phyloP scores from a whole-genome alignment of 2,113 vertebrate species.

The Neotragus moschatus region DNA sequence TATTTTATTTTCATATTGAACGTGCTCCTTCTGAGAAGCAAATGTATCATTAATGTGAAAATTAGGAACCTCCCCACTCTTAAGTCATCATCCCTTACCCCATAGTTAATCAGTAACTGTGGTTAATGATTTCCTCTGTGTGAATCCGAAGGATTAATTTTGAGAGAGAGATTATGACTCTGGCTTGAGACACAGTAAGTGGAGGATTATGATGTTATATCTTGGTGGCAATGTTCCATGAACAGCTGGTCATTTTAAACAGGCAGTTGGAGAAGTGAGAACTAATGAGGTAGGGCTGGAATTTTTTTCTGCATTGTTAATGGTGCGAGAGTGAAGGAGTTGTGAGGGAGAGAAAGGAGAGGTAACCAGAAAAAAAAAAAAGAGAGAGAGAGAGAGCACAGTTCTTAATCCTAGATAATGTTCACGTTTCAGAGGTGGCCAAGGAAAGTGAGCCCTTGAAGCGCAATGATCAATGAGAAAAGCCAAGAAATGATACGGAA shows the following conservation, averaged over 20 bases:
- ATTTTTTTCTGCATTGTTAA: background rate
- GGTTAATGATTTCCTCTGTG: background rate
- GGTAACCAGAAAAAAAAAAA: background rate
- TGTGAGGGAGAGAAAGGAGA: background rate
- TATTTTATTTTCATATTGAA: conserved; percentile 18
- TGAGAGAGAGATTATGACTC: background rate
- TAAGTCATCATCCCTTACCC: background rate
- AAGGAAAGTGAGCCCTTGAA: background rate
- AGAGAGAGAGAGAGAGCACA: background rate
- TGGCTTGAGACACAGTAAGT: conserved; percentile 1
- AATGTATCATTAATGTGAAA: background rate
- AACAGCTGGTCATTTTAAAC: conserved; percentile 43
- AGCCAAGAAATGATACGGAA: background rate
- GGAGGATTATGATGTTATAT: background rate
- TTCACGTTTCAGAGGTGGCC: background rate
- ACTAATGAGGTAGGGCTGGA: background rate
- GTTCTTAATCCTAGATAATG: background rate
- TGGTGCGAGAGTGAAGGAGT: background rate
- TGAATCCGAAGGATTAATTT: conserved; percentile 25
- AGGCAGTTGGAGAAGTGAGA: conserved; percentile 4
- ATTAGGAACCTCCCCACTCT: background rate
- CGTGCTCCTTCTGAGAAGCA: background rate
- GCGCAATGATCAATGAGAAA: background rate
- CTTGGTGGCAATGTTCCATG: conserved; percentile 27
- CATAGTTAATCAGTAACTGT: background rate